A percentile compares a stretch with the other conserved stretches of the same genome.
Evolutionary conservation across 2,888 invertebrate genomes (phyloP).

Genomic region (Lissonota sp.): DNA sequence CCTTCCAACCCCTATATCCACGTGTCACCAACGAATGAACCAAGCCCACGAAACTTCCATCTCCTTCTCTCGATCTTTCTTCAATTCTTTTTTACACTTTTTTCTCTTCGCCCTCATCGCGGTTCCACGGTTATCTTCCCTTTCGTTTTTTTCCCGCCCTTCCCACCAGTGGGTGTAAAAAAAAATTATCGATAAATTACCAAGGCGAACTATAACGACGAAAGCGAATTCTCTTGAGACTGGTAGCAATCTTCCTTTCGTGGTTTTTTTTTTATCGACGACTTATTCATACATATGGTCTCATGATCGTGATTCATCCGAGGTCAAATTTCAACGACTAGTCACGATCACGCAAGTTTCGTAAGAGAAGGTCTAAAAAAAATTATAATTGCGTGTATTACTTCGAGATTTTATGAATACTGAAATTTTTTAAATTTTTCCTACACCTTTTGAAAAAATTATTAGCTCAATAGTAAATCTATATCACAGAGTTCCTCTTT

Average conservation of each 20-base stretch:
- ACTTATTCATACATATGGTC: background rate
- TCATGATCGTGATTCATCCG: background rate
- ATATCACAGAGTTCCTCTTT: too few relatives aligned
- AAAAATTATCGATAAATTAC: constrained; percentile 48
- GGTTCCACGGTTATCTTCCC: background rate
- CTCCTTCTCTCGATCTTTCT: constrained; percentile 16
- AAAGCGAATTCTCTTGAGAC: constrained; percentile 19
- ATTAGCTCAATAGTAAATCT: too few relatives aligned
- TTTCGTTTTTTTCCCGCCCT: background rate
- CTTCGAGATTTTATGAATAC: too few relatives aligned
- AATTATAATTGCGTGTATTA: too few relatives aligned
- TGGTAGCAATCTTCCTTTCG: background rate
- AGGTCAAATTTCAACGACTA: background rate
- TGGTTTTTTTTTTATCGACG: too few relatives aligned
- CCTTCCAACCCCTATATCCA: constrained; percentile 7
- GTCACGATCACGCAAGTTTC: background rate
- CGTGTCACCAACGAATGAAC: constrained; percentile 35
- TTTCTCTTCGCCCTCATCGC: constrained; percentile 16
- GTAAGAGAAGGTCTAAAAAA: too few relatives aligned
- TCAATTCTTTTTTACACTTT: constrained; percentile 33
- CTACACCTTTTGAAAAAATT: too few relatives aligned
- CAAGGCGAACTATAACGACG: constrained; percentile 21
- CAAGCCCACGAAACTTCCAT: constrained; percentile 45
- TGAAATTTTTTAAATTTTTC: too few relatives aligned
- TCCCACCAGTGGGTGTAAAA: background rate